Evolutionary conservation across 1,140 invertebrate species (phyloP).

Genomic region (Caerostris extrusa): DNA sequence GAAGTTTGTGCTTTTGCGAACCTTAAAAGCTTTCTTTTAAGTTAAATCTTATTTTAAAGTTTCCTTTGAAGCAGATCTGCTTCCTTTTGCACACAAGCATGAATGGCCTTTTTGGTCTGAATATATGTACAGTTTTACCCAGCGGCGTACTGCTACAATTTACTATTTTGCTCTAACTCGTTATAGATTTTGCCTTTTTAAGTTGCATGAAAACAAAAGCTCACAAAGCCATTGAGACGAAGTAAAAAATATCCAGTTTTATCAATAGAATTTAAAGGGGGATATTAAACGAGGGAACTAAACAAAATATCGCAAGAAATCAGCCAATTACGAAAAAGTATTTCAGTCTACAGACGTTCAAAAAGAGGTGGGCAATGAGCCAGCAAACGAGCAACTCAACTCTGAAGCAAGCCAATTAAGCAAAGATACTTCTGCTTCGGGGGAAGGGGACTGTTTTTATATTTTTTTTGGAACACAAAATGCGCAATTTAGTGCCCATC

Average conservation of each 20-base stretch:
- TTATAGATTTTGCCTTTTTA: background rate
- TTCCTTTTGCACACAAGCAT: background rate
- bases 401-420: conserved; percentile 52
- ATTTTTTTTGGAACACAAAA: conserved; percentile 21
- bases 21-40: conserved; percentile 6
- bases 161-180: conserved; percentile 40
- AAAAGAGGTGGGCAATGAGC: conserved; percentile 56
- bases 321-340: conserved; percentile 56
- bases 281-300: conserved; percentile 44
- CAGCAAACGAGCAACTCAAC: conserved; percentile 64
- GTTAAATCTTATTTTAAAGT: background rate
- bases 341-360: background rate
- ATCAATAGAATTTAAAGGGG: conserved; percentile 48
- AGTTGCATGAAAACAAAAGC: conserved; percentile 25
- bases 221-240: background rate
- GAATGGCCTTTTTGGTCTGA: background rate
- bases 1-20: background rate
- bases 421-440: conserved; percentile 24
- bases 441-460: conserved; percentile 29
- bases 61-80: background rate
- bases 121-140: background rate
- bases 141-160: background rate
- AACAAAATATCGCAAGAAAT: conserved; percentile 35
- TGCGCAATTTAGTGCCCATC: background rate
- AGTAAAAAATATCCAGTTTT: background rate